Evolutionary conservation across 2,888 invertebrate species (phyloP).

Genomic region (Aproaerema taeniolella): DNA sequence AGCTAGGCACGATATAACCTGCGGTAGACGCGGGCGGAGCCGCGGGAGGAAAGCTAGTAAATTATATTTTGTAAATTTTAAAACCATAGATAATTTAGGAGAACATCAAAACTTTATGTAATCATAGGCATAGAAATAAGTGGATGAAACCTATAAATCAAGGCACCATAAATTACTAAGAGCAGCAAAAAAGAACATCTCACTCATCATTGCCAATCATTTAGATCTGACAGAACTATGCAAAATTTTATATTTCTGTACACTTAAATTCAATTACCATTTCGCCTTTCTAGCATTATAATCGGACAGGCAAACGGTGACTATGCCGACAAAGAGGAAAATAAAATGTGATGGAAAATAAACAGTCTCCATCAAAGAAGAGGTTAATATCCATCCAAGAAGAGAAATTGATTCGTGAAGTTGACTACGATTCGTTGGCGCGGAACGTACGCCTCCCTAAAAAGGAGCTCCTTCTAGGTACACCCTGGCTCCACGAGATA

Average conservation of each 20-base stretch:
- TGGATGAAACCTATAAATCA: too few relatives aligned
- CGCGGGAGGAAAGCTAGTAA: too few relatives aligned
- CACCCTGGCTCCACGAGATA: too few relatives aligned
- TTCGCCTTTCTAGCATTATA: constrained; percentile 26
- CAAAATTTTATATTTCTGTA: constrained; percentile 31
- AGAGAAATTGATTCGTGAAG: constrained; percentile 53
- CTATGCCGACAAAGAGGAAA: constrained; percentile 63
- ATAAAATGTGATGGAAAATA: constrained; percentile 74
- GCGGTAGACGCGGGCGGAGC: too few relatives aligned
- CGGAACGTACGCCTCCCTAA: constrained; percentile 32
- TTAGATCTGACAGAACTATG: constrained; percentile 40
- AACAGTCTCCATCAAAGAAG: constrained; percentile 58
- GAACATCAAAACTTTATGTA: too few relatives aligned
- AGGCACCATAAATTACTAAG: too few relatives aligned
- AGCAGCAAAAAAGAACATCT: constrained; percentile 34
- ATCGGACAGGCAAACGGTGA: constrained; percentile 33
- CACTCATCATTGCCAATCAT: constrained; percentile 23
- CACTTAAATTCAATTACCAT: constrained; percentile 35
- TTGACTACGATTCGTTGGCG: constrained; percentile 45
- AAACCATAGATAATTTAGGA: too few relatives aligned
- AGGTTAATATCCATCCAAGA: constrained; percentile 56
- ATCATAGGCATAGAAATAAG: too few relatives aligned
- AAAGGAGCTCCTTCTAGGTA: constrained; percentile 46
- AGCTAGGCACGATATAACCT: too few relatives aligned
- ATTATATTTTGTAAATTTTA: too few relatives aligned